Percentiles rank a stretch among this genome's conserved stretches.
phyloP scores from a whole-genome alignment of 2,113 vertebrate species.

The Prunella himalayana region DNA sequence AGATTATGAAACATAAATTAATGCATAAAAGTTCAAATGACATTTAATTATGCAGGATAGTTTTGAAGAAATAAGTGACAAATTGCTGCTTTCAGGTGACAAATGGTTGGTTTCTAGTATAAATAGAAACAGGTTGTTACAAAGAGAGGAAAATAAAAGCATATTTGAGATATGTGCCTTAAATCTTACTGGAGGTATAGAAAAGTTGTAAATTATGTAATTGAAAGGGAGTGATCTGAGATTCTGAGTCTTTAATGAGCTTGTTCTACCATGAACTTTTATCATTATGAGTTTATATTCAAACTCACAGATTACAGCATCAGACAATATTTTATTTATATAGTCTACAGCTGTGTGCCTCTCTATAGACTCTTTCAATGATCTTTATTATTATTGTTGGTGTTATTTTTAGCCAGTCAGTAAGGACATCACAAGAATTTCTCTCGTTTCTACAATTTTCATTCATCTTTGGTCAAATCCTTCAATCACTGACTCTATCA shows the following conservation, averaged over 20 bases:
- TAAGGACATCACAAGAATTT: not conserved
- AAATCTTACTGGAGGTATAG: not conserved
- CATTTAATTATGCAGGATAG: not conserved
- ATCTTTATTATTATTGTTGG: not conserved
- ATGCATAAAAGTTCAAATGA: not conserved
- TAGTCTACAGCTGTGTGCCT: rapidly evolving
- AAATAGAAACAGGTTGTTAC: not conserved
- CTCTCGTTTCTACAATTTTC: not conserved
- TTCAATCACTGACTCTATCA: not conserved
- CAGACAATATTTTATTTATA: not conserved
- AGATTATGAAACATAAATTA: not conserved
- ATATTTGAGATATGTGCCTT: not conserved
- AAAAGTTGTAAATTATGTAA: not conserved
- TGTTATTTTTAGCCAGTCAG: not conserved
- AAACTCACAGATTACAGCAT: not conserved
- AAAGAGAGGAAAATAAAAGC: not conserved
- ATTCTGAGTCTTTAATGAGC: not conserved
- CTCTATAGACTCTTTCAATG: not conserved
- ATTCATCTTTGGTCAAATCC: not conserved
- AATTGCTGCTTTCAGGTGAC: not conserved
- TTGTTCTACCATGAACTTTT: not conserved
- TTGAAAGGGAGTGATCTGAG: not conserved
- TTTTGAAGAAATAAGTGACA: not conserved
- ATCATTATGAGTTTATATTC: not conserved
- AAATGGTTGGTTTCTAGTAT: not conserved